These are phyloP conservation scores for Sebastes steindachneri DNA, from an alignment of 2,797 vertebrate genomes.

Conservation along the genomic window DNA sequence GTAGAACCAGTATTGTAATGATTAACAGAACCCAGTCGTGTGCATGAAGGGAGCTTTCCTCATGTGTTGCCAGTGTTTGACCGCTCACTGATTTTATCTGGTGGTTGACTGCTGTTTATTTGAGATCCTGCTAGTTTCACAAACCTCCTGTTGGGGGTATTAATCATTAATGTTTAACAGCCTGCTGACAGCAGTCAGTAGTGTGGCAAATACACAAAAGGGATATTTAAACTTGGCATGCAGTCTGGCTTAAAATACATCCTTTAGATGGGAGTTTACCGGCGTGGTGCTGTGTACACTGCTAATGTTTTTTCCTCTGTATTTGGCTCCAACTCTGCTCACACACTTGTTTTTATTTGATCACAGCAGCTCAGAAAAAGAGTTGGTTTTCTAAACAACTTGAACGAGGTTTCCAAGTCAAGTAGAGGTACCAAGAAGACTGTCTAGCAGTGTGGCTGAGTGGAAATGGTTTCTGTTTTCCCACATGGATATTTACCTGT, in stretches of 20 bases:
- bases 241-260: not conserved
- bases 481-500: too few relatives aligned
- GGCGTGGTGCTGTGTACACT: not conserved
- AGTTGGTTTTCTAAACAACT: not conserved
- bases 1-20: constrained; percentile 13
- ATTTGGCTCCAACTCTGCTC: not conserved
- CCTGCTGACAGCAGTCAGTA: not conserved
- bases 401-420: not conserved
- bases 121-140: not conserved
- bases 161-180: not conserved
- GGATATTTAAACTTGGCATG: not conserved
- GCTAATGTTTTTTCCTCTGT: not conserved
- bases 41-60: not conserved
- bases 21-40: constrained; percentile 14
- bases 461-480: too few relatives aligned
- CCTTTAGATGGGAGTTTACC: not conserved
- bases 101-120: not conserved
- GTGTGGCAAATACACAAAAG: not conserved
- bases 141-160: not conserved
- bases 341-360: not conserved
- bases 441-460: not conserved
- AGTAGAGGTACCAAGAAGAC: not conserved
- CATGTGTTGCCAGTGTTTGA: not conserved
- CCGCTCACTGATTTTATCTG: too few relatives aligned
- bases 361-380: not conserved